Conservation (phyloP, 1,140 invertebrate species). For the Macrosteles quadrilineatus region DNA sequence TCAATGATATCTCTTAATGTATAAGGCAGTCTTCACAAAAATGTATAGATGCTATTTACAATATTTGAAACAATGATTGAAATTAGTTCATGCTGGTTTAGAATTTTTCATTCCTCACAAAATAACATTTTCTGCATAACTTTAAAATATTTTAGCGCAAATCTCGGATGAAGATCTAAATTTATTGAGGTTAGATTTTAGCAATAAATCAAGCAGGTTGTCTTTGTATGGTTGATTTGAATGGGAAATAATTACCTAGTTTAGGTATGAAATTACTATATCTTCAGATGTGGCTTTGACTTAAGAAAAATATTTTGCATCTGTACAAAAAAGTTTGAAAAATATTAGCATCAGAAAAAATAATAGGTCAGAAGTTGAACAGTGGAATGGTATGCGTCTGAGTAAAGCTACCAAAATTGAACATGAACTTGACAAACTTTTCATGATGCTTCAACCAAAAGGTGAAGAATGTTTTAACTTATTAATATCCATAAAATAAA, state of each 20-base stretch:
- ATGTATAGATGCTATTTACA: slow-evolving; percentile 8
- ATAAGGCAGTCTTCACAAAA: slow-evolving; percentile 14
- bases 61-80: not conserved
- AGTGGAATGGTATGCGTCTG: too few species aligned
- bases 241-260: not conserved
- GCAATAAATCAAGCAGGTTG: not conserved
- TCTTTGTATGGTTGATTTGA: not conserved
- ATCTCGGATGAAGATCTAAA: not conserved
- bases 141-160: not conserved
- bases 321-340: too few species aligned
- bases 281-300: too few species aligned
- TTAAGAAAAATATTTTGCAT: too few species aligned
- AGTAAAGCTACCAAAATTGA: too few species aligned
- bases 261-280: too few species aligned
- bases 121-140: not conserved
- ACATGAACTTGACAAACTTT: too few species aligned
- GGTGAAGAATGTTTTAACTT: too few species aligned
- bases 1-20: slow-evolving; percentile 1
- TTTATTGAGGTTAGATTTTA: not conserved
- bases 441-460: too few species aligned
- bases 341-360: too few species aligned
- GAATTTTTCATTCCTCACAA: not conserved
- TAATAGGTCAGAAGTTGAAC: too few species aligned
- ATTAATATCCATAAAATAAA: too few species aligned
- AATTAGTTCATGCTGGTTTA: not conserved